Conservation (phyloP, 2,113 vertebrate genomes). For the Lophius piscatorius region DNA sequence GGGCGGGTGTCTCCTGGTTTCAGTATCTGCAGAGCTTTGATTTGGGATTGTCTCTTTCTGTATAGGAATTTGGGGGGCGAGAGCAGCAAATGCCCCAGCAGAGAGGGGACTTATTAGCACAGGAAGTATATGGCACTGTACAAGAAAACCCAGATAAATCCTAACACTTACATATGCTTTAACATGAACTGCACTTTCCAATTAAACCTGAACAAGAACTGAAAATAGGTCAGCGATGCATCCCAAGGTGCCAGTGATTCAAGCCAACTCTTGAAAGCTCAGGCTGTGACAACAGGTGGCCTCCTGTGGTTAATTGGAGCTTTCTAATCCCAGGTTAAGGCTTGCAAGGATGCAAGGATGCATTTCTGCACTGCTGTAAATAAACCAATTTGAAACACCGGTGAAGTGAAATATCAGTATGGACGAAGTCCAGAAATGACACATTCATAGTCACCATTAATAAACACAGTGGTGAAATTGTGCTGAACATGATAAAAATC, state of each 20-base stretch:
- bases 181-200: slow-evolving; percentile 44
- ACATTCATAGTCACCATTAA: too few relatives aligned
- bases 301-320: too few relatives aligned
- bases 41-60: slow-evolving; percentile 71
- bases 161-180: slow-evolving; percentile 7
- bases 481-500: too few relatives aligned
- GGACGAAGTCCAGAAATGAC: slow-evolving; percentile 34
- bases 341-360: too few relatives aligned
- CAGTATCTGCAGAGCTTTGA: slow-evolving; percentile 38
- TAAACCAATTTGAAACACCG: too few relatives aligned
- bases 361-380: too few relatives aligned
- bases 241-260: slow-evolving; percentile 23
- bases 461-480: slow-evolving; percentile 34
- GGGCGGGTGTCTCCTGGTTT: slow-evolving; percentile 20
- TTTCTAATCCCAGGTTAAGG: too few relatives aligned
- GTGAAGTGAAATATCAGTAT: slow-evolving; percentile 42
- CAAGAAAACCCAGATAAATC: slow-evolving; percentile 46
- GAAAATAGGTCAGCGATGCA: slow-evolving; percentile 9
- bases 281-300: background rate
- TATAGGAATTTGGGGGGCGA: background rate
- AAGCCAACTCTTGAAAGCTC: background rate
- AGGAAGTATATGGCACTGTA: slow-evolving; percentile 59
- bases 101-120: background rate
- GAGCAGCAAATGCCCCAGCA: slow-evolving; percentile 1
- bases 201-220: slow-evolving; percentile 32